A percentile compares a stretch with the other conserved stretches of the same genome.
Conservation (phyloP, 2,888 invertebrate genomes). For the Andrena bucephala region DNA sequence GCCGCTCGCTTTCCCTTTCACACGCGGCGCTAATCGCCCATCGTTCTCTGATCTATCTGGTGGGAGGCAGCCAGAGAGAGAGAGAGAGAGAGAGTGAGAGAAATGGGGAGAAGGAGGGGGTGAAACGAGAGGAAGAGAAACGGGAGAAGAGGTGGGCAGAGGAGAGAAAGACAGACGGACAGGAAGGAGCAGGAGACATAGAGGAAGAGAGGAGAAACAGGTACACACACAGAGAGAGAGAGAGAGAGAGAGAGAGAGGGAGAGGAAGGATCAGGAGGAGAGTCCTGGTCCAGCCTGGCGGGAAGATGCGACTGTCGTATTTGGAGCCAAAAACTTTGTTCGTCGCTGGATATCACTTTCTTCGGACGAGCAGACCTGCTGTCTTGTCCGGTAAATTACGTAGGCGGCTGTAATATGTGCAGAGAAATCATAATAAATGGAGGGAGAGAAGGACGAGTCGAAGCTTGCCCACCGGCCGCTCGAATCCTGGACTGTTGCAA, state of each 20-base stretch:
- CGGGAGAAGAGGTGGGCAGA: conserved; percentile 34
- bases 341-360: conserved; percentile 44
- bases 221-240: conserved; percentile 15
- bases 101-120: conserved; percentile 3
- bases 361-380: conserved; percentile 14
- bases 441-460: conserved; percentile 16
- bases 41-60: conserved; percentile 81
- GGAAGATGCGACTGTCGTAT: conserved; percentile 10
- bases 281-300: conserved; percentile 40
- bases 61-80: conserved; percentile 61
- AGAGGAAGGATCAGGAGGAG: conserved; percentile 21
- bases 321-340: conserved; percentile 3
- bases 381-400: conserved; percentile 32
- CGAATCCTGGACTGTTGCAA: background rate
- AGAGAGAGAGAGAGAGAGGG: conserved; percentile 23
- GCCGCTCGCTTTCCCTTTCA: conserved; percentile 83
- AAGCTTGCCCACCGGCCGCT: conserved; percentile 23
- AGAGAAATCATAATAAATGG: conserved; percentile 54
- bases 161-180: conserved; percentile 31
- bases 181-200: conserved; percentile 50
- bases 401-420: conserved; percentile 27
- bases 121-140: conserved; percentile 24
- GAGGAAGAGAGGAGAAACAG: conserved; percentile 37
- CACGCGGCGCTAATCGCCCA: conserved; percentile 83
- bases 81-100: conserved; percentile 57